Conservation (phyloP, 2,113 vertebrate species). For the Calcarius ornatus region DNA sequence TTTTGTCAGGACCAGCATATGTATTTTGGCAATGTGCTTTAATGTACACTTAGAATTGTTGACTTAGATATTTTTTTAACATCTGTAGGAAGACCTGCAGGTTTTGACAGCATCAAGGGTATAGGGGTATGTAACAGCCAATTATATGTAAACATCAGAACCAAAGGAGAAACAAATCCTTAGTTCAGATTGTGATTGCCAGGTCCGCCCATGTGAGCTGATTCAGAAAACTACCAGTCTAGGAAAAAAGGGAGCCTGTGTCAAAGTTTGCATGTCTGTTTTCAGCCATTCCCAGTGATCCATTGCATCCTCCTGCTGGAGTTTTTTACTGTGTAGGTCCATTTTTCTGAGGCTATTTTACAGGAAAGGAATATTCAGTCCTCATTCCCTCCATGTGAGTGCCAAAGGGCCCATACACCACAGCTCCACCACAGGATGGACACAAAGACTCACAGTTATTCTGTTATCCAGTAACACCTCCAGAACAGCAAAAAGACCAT, state of each 20-base stretch:
- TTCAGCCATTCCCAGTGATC: background rate
- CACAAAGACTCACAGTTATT: background rate
- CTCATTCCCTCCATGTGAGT: background rate
- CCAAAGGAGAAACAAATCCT: background rate
- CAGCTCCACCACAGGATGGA: background rate
- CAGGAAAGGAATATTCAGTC: background rate
- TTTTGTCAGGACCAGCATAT: background rate
- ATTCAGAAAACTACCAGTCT: background rate
- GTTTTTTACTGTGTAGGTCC: background rate
- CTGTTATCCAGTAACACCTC: background rate
- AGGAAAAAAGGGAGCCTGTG: background rate
- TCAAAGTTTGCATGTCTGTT: background rate
- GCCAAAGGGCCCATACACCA: background rate
- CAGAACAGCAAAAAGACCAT: background rate
- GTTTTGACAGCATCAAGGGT: background rate
- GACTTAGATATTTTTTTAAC: background rate
- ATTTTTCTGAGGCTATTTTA: background rate
- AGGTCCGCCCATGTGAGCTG: background rate
- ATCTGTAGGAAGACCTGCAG: background rate
- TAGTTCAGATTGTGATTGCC: background rate
- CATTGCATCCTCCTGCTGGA: background rate
- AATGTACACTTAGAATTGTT: background rate
- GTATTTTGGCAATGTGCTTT: background rate
- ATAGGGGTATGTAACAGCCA: background rate
- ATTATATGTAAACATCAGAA: background rate